Evolutionary conservation across 2,797 vertebrate genomes (phyloP).

Genomic region (Geotrypetes seraphini): DNA sequence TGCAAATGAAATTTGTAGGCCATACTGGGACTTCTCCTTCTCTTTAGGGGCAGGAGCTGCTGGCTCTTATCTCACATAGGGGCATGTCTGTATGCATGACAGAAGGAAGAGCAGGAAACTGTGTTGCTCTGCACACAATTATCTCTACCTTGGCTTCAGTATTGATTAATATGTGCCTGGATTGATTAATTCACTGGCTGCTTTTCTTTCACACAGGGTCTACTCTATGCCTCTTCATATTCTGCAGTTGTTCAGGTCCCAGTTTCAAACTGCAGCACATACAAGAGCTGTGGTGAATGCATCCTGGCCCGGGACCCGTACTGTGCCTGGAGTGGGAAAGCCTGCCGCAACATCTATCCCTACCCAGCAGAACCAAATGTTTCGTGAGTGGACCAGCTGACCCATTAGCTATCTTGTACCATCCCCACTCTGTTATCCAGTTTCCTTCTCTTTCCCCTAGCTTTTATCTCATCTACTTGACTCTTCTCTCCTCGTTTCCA

Average conservation of each 20-base stretch:
- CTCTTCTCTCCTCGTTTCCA: rapidly evolving
- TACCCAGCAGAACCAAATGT: background rate
- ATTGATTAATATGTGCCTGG: too few species aligned
- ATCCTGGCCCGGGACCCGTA: slow-evolving; percentile 88
- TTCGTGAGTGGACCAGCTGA: slow-evolving; percentile 33
- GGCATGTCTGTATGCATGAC: too few species aligned
- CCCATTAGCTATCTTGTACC: too few species aligned
- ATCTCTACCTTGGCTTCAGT: too few species aligned
- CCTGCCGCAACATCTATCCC: slow-evolving; percentile 40
- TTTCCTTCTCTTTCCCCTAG: too few species aligned
- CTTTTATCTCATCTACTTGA: rapidly evolving
- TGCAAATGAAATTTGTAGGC: too few species aligned
- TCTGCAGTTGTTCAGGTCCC: slow-evolving; percentile 74
- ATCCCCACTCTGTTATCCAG: rapidly evolving
- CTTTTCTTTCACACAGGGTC: slow-evolving; percentile 51
- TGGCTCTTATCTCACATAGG: too few species aligned
- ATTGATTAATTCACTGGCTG: too few species aligned
- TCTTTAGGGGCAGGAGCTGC: too few species aligned
- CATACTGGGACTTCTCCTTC: too few species aligned
- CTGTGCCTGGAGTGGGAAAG: slow-evolving; percentile 74
- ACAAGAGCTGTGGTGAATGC: slow-evolving; percentile 86
- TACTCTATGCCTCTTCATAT: slow-evolving; percentile 76
- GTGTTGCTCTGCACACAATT: too few species aligned
- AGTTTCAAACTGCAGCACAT: slow-evolving; percentile 85
- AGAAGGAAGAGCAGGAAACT: too few species aligned